A percentile compares a stretch with the other conserved stretches of the same genome.
Evolutionary conservation across 2,888 invertebrate species (phyloP).

Genomic region (Spicauda simplicius): DNA sequence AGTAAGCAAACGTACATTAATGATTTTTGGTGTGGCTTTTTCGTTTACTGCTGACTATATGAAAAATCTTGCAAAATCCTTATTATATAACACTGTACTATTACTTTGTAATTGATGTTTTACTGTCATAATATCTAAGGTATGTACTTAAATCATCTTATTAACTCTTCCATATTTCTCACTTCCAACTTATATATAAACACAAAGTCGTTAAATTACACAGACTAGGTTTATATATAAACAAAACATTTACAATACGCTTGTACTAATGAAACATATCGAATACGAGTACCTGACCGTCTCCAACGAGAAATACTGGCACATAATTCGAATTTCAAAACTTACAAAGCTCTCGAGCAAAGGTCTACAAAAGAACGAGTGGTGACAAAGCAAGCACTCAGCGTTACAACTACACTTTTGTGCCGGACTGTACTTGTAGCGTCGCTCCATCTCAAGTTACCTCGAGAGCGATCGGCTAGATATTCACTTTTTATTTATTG

Average conservation of each 20-base stretch:
- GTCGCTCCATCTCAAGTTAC: constrained; percentile 61
- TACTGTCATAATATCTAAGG: too few species aligned
- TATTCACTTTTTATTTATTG: constrained; percentile 83
- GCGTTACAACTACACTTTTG: constrained; percentile 36
- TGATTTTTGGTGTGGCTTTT: too few species aligned
- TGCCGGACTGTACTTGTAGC: constrained; percentile 41
- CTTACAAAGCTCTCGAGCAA: constrained; percentile 27
- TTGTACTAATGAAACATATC: background rate
- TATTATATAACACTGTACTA: too few species aligned
- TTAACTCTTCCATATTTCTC: too few species aligned
- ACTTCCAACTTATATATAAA: too few species aligned
- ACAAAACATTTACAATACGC: background rate
- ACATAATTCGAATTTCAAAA: constrained; percentile 26
- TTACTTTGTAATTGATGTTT: too few species aligned
- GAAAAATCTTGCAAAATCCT: too few species aligned
- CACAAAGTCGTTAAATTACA: too few species aligned
- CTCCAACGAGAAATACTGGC: constrained; percentile 20
- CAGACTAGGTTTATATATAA: too few species aligned
- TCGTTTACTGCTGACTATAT: too few species aligned
- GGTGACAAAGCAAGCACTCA: constrained; percentile 37
- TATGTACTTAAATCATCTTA: too few species aligned
- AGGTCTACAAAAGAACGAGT: constrained; percentile 34
- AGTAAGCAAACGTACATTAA: too few species aligned
- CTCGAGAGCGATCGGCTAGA: constrained; percentile 55
- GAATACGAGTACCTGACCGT: background rate